Percentiles rank a stretch among this genome's conserved stretches.
These are phyloP conservation scores for Lordiphosa stackelbergi DNA, from an alignment of 1,140 invertebrate genomes.

Conservation along the genomic window DNA sequence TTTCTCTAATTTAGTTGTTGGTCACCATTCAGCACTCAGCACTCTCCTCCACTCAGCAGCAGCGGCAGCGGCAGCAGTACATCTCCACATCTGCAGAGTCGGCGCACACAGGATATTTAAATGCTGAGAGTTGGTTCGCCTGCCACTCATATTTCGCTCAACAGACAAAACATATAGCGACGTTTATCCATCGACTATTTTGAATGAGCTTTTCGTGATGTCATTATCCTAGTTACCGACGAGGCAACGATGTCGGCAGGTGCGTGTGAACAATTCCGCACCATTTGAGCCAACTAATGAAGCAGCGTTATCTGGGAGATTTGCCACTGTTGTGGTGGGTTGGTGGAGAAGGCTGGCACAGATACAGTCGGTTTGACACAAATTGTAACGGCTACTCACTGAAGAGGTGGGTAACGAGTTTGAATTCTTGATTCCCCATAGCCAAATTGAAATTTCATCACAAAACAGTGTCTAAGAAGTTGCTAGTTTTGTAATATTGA, in stretches of 20 bases:
- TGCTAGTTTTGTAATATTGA: no score
- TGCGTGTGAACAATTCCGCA: constrained; percentile 30
- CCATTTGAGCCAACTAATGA: constrained; percentile 15
- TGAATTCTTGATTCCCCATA: not conserved
- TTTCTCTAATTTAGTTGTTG: constrained; percentile 34
- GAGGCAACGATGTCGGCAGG: constrained; percentile 11
- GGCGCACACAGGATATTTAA: constrained; percentile 8
- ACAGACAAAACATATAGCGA: constrained; percentile 11
- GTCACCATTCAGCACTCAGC: constrained; percentile 25
- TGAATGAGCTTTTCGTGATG: constrained; percentile 43
- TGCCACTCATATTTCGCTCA: constrained; percentile 17
- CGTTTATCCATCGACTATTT: constrained; percentile 8
- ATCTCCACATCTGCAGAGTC: not conserved
- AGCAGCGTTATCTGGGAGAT: constrained; percentile 1
- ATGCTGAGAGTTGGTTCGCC: not conserved
- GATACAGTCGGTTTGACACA: constrained; percentile 11
- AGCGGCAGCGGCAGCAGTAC: not conserved
- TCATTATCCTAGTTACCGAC: constrained; percentile 41
- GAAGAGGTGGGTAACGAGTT: not conserved
- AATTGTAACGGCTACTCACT: constrained; percentile 1
- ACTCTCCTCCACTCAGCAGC: constrained; percentile 1
- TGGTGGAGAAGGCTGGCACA: constrained; percentile 1
- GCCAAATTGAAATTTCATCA: not conserved
- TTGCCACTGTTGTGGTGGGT: not conserved
- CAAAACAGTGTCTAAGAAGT: no score